Conservation (phyloP, 1,140 invertebrate species). For the Leguminivora glycinivorella region DNA sequence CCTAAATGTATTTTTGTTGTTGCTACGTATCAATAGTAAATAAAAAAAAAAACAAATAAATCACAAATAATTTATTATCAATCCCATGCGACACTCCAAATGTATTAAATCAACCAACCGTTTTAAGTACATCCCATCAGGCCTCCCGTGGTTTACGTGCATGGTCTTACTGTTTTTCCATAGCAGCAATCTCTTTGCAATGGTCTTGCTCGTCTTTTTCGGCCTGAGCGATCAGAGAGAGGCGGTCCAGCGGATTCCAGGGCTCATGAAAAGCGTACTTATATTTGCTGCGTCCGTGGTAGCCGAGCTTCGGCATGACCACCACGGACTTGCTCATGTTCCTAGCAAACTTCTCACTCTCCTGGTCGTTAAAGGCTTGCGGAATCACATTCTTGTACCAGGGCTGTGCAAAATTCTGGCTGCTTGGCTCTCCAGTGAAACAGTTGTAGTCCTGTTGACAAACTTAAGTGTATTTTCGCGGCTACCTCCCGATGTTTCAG, state of each 20-base stretch:
- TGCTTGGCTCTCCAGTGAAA: slow-evolving; percentile 36
- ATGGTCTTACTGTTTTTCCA: slow-evolving; percentile 41
- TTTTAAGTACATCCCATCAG: slow-evolving; percentile 47
- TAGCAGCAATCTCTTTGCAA: slow-evolving; percentile 30
- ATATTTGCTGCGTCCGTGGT: slow-evolving; percentile 62
- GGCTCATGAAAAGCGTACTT: slow-evolving; percentile 70
- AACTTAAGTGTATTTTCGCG: slow-evolving; percentile 43
- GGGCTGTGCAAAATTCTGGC: slow-evolving; percentile 16
- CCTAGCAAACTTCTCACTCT: slow-evolving; percentile 50
- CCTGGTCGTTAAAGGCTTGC: slow-evolving; percentile 47
- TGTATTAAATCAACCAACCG: slow-evolving; percentile 27
- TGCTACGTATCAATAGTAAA: neutral
- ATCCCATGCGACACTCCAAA: slow-evolving; percentile 37
- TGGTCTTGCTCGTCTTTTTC: slow-evolving; percentile 50
- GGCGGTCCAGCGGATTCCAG: slow-evolving; percentile 63
- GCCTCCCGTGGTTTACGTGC: slow-evolving; percentile 44
- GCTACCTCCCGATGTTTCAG: slow-evolving; percentile 40
- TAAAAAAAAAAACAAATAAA: neutral
- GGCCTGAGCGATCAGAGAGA: slow-evolving; percentile 54
- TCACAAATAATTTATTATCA: slow-evolving; percentile 34
- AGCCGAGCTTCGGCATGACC: slow-evolving; percentile 53
- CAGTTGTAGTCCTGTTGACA: slow-evolving; percentile 62
- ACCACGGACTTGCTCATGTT: slow-evolving; percentile 37
- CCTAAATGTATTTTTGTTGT: neutral
- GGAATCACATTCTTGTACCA: slow-evolving; percentile 58